Percentiles rank a stretch among this genome's conserved stretches.
These are phyloP conservation scores for Ceratosolen fusciceps DNA, from an alignment of 1,140 invertebrate genomes.

Conservation along the genomic window DNA sequence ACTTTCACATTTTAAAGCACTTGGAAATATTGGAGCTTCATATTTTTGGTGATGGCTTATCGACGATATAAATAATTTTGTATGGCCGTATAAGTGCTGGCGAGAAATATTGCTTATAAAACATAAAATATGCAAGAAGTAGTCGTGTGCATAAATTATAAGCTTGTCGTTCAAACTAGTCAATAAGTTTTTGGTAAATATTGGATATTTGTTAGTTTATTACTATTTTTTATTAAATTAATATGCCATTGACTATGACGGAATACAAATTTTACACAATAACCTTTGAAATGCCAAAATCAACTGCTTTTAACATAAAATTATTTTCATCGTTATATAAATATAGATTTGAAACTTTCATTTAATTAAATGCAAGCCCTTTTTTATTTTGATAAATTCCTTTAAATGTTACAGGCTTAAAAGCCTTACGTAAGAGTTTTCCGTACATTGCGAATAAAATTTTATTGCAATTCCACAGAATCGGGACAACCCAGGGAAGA, in stretches of 20 bases:
- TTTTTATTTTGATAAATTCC: neutral
- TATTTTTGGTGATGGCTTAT: slow-evolving; percentile 2
- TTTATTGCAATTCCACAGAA: neutral
- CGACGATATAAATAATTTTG: slow-evolving; percentile 19
- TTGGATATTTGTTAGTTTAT: neutral
- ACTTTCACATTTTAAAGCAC: neutral
- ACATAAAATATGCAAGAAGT: neutral
- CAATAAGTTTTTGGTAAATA: neutral
- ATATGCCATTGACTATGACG: too few species aligned
- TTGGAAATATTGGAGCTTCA: neutral
- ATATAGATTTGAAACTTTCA: neutral
- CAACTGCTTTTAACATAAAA: neutral
- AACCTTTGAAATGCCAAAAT: neutral
- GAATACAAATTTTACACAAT: neutral
- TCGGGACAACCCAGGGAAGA: neutral
- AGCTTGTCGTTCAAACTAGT: neutral
- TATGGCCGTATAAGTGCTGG: neutral
- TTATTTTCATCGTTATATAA: neutral
- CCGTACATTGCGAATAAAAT: neutral
- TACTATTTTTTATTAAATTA: slow-evolving; percentile 5
- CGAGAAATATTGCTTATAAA: slow-evolving; percentile 1
- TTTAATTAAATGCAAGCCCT: neutral
- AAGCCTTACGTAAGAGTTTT: neutral
- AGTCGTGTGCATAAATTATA: neutral
- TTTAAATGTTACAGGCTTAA: neutral